These are phyloP conservation scores for Pipra filicauda DNA, from an alignment of 2,113 vertebrate species.

Conservation along the genomic window DNA sequence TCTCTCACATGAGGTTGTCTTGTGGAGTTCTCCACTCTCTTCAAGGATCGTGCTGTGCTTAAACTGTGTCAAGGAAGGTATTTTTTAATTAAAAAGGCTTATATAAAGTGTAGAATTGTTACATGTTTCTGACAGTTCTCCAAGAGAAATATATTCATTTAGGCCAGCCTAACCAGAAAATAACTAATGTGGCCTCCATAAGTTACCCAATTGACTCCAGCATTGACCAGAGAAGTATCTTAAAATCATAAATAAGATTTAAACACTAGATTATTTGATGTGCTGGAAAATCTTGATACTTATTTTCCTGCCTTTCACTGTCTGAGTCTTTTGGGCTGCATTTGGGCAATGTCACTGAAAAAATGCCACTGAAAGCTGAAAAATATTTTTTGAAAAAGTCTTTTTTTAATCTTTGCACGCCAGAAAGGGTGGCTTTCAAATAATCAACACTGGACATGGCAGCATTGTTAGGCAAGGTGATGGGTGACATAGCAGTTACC, in stretches of 20 bases:
- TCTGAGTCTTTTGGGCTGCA: neutral
- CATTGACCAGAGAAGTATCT: neutral
- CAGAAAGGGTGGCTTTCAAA: neutral
- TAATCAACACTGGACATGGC: fast-evolving
- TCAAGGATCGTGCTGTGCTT: neutral
- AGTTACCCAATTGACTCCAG: neutral
- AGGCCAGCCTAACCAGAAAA: neutral
- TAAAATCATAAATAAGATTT: neutral
- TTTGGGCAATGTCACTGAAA: neutral
- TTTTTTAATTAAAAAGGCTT: neutral
- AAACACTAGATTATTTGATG: neutral
- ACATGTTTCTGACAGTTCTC: neutral
- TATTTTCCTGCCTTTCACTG: neutral
- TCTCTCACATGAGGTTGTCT: neutral
- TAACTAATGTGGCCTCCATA: neutral
- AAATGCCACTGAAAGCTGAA: neutral
- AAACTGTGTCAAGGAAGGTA: neutral
- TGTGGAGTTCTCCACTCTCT: neutral
- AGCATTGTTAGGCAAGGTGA: neutral
- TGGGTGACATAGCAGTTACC: neutral
- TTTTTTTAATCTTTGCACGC: neutral
- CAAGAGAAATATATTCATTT: neutral
- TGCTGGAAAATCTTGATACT: neutral
- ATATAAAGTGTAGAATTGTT: neutral
- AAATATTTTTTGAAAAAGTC: neutral